Conservation (phyloP, 2,888 invertebrate genomes). For the Syrphus vitripennis region DNA sequence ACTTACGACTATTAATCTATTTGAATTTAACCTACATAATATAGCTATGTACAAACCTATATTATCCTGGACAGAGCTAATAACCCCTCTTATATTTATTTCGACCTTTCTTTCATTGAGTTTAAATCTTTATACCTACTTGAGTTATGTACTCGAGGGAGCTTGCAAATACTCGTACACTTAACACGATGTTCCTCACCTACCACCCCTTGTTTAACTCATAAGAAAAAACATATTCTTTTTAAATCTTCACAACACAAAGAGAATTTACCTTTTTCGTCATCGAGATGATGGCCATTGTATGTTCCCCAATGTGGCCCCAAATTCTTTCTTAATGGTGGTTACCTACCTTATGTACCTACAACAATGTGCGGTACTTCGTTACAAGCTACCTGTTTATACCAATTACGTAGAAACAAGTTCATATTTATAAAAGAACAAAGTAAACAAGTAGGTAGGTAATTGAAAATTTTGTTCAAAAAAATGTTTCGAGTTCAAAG, state of each 20-base stretch:
- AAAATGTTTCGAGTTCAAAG: conserved; percentile 9
- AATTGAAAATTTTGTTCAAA: background rate
- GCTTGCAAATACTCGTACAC: conserved; percentile 14
- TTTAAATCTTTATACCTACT: background rate
- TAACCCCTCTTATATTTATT: background rate
- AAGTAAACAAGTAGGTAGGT: background rate
- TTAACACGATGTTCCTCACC: conserved; percentile 22
- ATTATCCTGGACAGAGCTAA: conserved; percentile 23
- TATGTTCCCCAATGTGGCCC: conserved; percentile 14
- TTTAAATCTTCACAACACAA: conserved; percentile 14
- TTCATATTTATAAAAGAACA: background rate
- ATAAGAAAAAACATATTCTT: background rate
- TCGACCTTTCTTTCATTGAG: background rate
- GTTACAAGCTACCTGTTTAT: conserved; percentile 4
- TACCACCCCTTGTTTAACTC: background rate
- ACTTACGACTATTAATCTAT: background rate
- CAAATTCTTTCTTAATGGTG: conserved; percentile 19
- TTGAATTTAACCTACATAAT: conserved; percentile 18
- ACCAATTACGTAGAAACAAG: background rate
- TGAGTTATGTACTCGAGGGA: background rate
- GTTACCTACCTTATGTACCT: background rate
- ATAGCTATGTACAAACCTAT: too few relatives aligned
- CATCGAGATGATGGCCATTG: background rate
- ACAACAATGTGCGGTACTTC: background rate
- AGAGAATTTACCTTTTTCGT: conserved; percentile 11